phyloP scores from a whole-genome alignment of 1,140 invertebrate genomes.

The Caenorhabditis remanei region DNA sequence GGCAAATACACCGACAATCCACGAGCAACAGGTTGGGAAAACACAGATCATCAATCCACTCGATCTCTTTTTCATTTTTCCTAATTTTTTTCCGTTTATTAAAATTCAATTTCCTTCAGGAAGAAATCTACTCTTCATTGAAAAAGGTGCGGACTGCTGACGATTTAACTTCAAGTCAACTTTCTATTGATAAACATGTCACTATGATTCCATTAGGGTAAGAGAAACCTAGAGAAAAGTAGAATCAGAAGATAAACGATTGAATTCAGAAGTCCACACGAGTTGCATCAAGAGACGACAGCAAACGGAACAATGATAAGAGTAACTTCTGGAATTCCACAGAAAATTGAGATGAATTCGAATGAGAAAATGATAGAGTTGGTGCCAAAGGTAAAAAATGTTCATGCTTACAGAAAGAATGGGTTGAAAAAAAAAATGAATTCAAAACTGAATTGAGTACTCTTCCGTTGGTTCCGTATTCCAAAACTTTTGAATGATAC shows the following conservation, averaged over 20 bases:
- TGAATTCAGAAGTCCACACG: conserved; percentile 27
- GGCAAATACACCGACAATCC: conserved; percentile 50
- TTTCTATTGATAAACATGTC: conserved; percentile 44
- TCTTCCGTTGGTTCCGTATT: too few species aligned
- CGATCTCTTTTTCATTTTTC: background rate
- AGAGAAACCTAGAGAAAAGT: too few species aligned
- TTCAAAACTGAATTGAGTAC: too few species aligned
- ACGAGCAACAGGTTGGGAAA: conserved; percentile 37
- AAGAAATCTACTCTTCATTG: conserved; percentile 41
- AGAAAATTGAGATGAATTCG: background rate
- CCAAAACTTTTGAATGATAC: too few species aligned
- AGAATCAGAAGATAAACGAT: background rate
- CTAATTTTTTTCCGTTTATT: background rate
- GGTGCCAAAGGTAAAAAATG: background rate
- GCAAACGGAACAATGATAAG: conserved; percentile 31
- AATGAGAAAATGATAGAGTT: conserved; percentile 43
- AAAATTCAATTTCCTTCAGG: background rate
- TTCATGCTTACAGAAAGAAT: background rate
- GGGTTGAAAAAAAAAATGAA: background rate
- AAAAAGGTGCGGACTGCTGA: conserved; percentile 41
- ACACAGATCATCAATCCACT: background rate
- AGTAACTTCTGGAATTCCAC: conserved; percentile 11
- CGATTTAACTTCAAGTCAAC: conserved; percentile 37
- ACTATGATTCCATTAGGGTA: conserved; percentile 47
- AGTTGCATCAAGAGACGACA: background rate